Conservation (phyloP, 2,113 vertebrate species). For the Marmota monax region DNA sequence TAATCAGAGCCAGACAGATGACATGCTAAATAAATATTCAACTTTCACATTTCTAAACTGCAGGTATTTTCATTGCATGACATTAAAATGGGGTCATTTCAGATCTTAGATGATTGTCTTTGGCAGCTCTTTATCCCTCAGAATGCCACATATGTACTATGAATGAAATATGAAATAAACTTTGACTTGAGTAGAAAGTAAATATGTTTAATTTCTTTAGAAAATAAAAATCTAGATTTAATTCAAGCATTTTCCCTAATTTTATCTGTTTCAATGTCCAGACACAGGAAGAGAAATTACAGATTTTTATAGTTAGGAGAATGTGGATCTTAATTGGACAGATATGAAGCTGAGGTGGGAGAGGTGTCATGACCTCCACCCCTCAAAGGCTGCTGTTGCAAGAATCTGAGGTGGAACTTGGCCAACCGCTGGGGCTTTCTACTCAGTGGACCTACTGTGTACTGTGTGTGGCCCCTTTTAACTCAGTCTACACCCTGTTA, state of each 20-base stretch:
- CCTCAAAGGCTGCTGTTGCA: neutral
- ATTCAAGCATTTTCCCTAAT: neutral
- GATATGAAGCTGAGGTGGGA: neutral
- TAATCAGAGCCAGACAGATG: neutral
- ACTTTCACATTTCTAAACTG: conserved; percentile 26
- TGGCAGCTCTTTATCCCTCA: neutral
- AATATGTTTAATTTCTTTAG: conserved; percentile 5
- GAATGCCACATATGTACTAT: neutral
- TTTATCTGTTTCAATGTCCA: conserved; percentile 8
- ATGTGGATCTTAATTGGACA: neutral
- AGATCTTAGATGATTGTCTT: neutral
- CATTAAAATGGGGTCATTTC: neutral
- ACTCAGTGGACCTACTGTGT: accelerated
- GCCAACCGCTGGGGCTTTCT: neutral
- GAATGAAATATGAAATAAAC: conserved; percentile 40
- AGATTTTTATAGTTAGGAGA: neutral
- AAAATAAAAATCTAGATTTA: neutral
- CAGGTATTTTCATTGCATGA: neutral
- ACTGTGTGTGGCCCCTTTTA: neutral
- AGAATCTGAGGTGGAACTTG: neutral
- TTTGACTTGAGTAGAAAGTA: neutral
- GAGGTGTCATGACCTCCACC: neutral
- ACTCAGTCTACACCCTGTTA: neutral
- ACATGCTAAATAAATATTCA: conserved; percentile 43
- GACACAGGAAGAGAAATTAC: neutral